These are phyloP conservation scores for Cryptotis parvus DNA, from an alignment of 2,113 vertebrate species.

Conservation along the genomic window DNA sequence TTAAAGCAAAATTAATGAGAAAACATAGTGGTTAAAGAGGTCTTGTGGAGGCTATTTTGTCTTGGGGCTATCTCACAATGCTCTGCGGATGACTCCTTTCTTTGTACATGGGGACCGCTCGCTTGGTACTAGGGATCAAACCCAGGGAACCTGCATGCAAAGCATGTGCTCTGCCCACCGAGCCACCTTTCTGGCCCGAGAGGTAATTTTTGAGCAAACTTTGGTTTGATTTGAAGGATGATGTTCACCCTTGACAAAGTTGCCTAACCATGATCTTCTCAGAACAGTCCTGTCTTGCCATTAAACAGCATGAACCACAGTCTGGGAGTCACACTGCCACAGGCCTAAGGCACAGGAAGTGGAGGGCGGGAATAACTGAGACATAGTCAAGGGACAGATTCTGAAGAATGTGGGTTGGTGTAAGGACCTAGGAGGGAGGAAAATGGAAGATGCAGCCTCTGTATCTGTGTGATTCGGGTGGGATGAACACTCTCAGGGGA, in stretches of 20 bases:
- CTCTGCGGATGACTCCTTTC: no score
- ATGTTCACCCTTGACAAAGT: background rate
- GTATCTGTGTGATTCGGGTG: background rate
- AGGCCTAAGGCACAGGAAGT: background rate
- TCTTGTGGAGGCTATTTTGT: background rate
- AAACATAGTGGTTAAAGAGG: background rate
- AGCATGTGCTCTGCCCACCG: no score
- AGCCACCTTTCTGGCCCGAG: no score
- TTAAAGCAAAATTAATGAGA: no score
- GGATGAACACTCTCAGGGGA: background rate
- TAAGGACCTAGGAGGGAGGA: background rate
- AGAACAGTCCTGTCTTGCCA: background rate
- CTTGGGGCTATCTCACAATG: no score
- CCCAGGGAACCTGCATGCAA: no score
- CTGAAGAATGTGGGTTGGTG: background rate
- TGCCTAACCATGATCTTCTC: background rate
- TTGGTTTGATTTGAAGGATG: background rate
- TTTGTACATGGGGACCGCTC: no score
- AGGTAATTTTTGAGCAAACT: conserved; percentile 20
- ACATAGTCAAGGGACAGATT: background rate
- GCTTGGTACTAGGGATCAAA: no score
- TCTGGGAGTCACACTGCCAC: background rate
- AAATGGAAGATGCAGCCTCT: background rate
- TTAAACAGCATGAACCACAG: background rate
- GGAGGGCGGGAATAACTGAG: background rate